phyloP scores from a whole-genome alignment of 2,888 invertebrate species.

The Rotaria magnacalcarata region DNA sequence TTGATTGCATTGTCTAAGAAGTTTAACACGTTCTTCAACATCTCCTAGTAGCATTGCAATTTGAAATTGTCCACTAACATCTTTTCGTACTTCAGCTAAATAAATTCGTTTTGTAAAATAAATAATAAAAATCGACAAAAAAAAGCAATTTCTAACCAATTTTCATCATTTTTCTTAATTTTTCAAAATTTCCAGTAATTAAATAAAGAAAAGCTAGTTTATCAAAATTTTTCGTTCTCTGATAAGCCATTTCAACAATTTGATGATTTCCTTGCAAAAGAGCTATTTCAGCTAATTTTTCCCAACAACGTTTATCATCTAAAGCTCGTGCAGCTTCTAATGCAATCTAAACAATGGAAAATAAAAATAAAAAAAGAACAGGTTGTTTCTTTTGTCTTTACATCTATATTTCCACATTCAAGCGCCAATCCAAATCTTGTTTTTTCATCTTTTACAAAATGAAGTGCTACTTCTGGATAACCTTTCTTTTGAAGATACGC shows the following conservation, averaged over 20 bases:
- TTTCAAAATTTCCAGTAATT: constrained; percentile 94
- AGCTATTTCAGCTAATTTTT: constrained; percentile 85
- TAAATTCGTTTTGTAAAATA: neutral
- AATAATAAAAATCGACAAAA: constrained; percentile 5
- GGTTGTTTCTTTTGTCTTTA: constrained; percentile 53
- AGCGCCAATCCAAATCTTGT: constrained; percentile 88
- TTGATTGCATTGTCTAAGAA: constrained; percentile 57
- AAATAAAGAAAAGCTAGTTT: constrained; percentile 93
- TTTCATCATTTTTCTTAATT: constrained; percentile 95
- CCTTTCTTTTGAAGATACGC: constrained; percentile 97
- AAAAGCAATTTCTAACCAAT: constrained; percentile 62
- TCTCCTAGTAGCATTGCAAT: constrained; percentile 87
- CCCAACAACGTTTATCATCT: constrained; percentile 92
- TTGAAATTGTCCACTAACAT: constrained; percentile 90
- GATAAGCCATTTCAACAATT: constrained; percentile 97
- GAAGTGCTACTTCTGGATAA: constrained; percentile 94
- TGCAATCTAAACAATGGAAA: constrained; percentile 63
- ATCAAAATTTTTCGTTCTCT: constrained; percentile 97
- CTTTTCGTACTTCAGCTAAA: constrained; percentile 87
- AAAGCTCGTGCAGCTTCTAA: constrained; percentile 87
- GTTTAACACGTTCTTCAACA: constrained; percentile 76
- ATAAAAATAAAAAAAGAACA: too few relatives aligned
- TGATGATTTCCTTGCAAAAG: constrained; percentile 68
- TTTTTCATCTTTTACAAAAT: constrained; percentile 97
- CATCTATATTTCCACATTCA: constrained; percentile 96